phyloP scores from a whole-genome alignment of 2,113 vertebrate genomes.

The human region GRCh38 chr1:103316501-103317000 shows the following conservation, averaged over 20 bases:
- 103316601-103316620: too few relatives aligned
- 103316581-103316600: too few relatives aligned
- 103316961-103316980: background rate
- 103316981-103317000: background rate
- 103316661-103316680: background rate
- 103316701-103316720: background rate
- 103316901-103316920: background rate
- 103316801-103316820: background rate
- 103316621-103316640: background rate
- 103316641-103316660: background rate
- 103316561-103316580: too few relatives aligned
- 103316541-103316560: too few relatives aligned
- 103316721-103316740: background rate
- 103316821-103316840: background rate
- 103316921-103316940: background rate
- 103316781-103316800: rapidly evolving
- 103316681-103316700: background rate
- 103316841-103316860: background rate
- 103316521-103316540: background rate
- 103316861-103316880: background rate
- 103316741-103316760: background rate
- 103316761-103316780: background rate
- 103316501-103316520: background rate
- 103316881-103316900: background rate
- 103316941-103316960: background rate